Evolutionary conservation across 2,888 invertebrate species (phyloP).

Genomic region (Mythimna impura): DNA sequence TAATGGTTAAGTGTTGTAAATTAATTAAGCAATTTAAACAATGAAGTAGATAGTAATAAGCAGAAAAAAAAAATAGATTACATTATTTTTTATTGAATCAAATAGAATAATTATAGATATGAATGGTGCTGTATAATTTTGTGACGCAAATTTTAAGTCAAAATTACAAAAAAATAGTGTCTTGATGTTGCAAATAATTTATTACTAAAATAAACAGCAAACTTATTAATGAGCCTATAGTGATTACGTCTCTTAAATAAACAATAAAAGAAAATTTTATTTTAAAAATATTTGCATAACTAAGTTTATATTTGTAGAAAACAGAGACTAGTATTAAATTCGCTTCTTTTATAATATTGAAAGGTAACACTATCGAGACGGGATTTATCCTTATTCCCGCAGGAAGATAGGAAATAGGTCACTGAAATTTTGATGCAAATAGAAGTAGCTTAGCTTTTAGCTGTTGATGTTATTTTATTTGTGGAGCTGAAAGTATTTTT

Average conservation of each 20-base stretch:
- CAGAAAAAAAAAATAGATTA: too few relatives aligned
- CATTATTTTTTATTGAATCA: too few relatives aligned
- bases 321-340: slow-evolving; percentile 19
- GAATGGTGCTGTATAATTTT: too few relatives aligned
- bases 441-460: slow-evolving; percentile 36
- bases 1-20: too few relatives aligned
- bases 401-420: slow-evolving; percentile 48
- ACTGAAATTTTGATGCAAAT: slow-evolving; percentile 51
- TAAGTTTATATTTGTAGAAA: neutral
- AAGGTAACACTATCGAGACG: slow-evolving; percentile 40
- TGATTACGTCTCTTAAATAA: neutral
- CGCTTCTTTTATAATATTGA: slow-evolving; percentile 35
- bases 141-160: too few relatives aligned
- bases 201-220: too few relatives aligned
- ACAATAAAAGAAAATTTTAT: neutral
- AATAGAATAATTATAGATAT: too few relatives aligned
- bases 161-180: too few relatives aligned
- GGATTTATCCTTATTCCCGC: slow-evolving; percentile 48
- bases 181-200: too few relatives aligned
- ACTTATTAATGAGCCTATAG: too few relatives aligned
- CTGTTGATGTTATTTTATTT: slow-evolving; percentile 22
- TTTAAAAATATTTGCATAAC: neutral
- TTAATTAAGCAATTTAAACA: too few relatives aligned
- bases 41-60: too few relatives aligned
- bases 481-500: neutral